Conservation (phyloP, 2,113 vertebrate species). For the Callipepla squamata region DNA sequence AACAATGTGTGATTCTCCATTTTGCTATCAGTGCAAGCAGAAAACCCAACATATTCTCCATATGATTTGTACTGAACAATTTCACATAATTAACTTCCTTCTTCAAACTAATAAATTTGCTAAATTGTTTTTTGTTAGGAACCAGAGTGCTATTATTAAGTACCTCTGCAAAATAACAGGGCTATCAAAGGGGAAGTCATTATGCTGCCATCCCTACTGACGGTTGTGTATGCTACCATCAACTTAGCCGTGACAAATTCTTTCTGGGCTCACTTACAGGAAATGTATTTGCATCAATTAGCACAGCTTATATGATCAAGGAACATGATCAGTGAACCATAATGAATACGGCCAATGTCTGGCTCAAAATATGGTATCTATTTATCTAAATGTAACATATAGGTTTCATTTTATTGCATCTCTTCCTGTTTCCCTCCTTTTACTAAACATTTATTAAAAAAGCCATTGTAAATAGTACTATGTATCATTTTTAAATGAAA, state of each 20-base stretch:
- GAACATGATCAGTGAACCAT: not conserved
- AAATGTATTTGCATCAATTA: conserved; percentile 1
- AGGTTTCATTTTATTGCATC: not conserved
- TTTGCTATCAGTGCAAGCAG: conserved; percentile 10
- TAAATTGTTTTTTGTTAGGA: conserved; percentile 44
- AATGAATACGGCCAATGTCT: not conserved
- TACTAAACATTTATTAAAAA: not conserved
- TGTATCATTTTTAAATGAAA: not conserved
- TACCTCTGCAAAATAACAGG: conserved; percentile 48
- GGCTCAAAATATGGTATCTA: not conserved
- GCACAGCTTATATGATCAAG: not conserved
- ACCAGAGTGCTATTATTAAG: conserved; percentile 24
- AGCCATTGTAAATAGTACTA: not conserved
- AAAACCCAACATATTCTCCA: conserved; percentile 34
- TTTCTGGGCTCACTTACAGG: conserved; percentile 5
- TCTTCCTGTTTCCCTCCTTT: not conserved
- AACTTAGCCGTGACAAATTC: conserved; percentile 18
- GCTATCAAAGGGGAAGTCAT: conserved; percentile 36
- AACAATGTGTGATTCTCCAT: conserved; percentile 60
- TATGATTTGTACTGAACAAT: conserved; percentile 45
- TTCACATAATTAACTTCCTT: conserved; percentile 47
- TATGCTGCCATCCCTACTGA: conserved; percentile 13
- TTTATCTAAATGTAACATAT: not conserved
- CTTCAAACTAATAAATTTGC: conserved; percentile 64
- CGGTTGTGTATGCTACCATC: not conserved